Percentiles rank a stretch among this genome's conserved stretches.
These are phyloP conservation scores for Discoglossus pictus DNA, from an alignment of 2,797 vertebrate species.

Conservation along the genomic window DNA sequence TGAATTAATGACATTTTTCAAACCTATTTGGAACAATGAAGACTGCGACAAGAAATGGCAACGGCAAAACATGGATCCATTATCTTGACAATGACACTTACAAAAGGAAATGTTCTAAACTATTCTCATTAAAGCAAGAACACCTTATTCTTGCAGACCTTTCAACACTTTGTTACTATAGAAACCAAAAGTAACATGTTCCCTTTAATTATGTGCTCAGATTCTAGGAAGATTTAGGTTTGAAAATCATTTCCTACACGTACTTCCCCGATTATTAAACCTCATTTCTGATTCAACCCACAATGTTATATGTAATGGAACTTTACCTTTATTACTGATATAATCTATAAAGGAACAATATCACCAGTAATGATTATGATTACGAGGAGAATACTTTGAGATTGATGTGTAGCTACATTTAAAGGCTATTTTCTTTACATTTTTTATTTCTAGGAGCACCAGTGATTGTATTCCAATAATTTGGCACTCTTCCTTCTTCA, in stretches of 20 bases:
- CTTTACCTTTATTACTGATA: too few relatives aligned
- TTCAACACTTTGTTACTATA: conserved; percentile 37
- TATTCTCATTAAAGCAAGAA: conserved; percentile 55
- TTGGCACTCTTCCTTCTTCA: too few relatives aligned
- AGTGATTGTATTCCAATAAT: too few relatives aligned
- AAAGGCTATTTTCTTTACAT: too few relatives aligned
- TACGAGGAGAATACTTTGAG: too few relatives aligned
- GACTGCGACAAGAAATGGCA: conserved; percentile 46
- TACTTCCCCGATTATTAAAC: conserved; percentile 23
- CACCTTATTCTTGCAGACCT: conserved; percentile 59
- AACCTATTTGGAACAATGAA: conserved; percentile 40
- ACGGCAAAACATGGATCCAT: conserved; percentile 60
- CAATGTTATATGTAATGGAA: too few relatives aligned
- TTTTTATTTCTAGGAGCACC: too few relatives aligned
- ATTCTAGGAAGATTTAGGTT: conserved; percentile 39
- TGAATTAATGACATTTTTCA: conserved; percentile 57
- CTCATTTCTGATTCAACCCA: background rate
- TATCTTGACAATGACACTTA: conserved; percentile 57
- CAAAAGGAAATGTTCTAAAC: conserved; percentile 60
- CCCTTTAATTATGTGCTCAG: conserved; percentile 56
- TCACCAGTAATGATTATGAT: too few relatives aligned
- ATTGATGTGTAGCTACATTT: too few relatives aligned
- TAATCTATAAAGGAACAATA: too few relatives aligned
- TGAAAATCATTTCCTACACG: conserved; percentile 14
- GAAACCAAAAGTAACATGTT: conserved; percentile 54